Base-by-base conservation (phyloP, 35 echinoderm and acorn worm genomes). In the Eucidaris tribuloides region DNA sequence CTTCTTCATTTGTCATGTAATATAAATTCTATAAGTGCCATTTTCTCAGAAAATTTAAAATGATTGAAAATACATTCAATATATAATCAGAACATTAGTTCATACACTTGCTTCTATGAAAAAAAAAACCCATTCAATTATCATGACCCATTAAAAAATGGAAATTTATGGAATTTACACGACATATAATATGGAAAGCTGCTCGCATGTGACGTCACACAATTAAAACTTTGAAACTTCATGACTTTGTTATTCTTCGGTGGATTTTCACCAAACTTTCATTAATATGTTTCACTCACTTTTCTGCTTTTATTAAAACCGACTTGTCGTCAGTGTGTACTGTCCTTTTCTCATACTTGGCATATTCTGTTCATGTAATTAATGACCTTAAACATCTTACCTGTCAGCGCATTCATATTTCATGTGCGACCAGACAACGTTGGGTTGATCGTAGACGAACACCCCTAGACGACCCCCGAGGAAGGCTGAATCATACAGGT, bases 381-480 rank as follows among this genome's bases (percentile, higher is more conserved):
- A 19, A 42, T 28, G 19, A 29, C n/a, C 18, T 19, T 3, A 77
- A 77, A 77, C 29, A 54, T 25, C 4, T 15, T 89, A 97, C 94
- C 94, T 88, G 25, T 97, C 94, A 56, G 82, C 76, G 88, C 94
- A 97, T 24, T 89, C 83, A 46, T 87, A 91, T 31, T 81, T 89
- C 55, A 97, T 76, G 28, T 84, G 52, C 1, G 94, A 97, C 71
- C 83, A 97, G 58, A 92, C 84, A 19, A 92, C 89, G 82, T 92
- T 82, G 5, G 83, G 46, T 39, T 97, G 94, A 43, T 86, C 85
- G 54, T 84, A 92, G 25, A 91, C 88, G 55, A 92, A 88, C 42
- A 97, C 94, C 2, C 94, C 94, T 35, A 97, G 76, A 38, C 94
- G 72, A 40, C 94, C 94, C 37, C 94, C 94, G 14, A 86, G 54